Base-by-base conservation (phyloP, 2,797 vertebrate species). In the Lateolabrax maculatus region DNA sequence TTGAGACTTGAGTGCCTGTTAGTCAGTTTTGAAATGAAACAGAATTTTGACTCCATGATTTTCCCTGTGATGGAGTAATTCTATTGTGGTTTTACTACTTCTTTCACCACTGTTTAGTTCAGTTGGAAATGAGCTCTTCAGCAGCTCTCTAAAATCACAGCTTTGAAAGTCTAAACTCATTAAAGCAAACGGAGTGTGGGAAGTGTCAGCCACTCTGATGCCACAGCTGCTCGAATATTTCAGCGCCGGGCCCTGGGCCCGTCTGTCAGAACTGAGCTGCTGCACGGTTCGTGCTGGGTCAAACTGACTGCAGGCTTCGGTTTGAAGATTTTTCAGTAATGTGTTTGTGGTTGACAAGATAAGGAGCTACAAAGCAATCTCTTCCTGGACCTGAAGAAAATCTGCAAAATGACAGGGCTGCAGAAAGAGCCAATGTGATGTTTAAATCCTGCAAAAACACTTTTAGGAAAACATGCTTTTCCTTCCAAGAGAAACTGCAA, bases 221-320 rank as follows among this genome's bases (percentile, higher is more conserved):
- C 61, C 65, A 69, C 80, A 87, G 79, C 79, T 85, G 73, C 65
- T 66, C 56, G 6, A 69, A 71, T 34, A 76, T 66, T 77, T 72
- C 41, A 71, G n/a, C 31, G 1, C 25, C 31, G 25, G 41, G 62
- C 70, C 52, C 44, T 21, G 63, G 81, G 81, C 39, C 73, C n/a
- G 77, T 77, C 87, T 63, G 67, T 86, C 84, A 76, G 46, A 72
- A 31, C 55, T 7, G 51, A 51, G 71, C 77, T 29, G 67, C 75
- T 51, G 81, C 73, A 79, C 43, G 6, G 71, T 65, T 77, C 48
- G 39, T 48, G 29, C 53, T 12, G 66, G 71, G 75, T 72, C 68
- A 55, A 44, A 48, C 21, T 37, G 43, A 64, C 78, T 74, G 68
- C 56, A 68, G 83, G 77, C 79, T 79, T 44, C 66, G 51, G 37